phyloP scores from a whole-genome alignment of 2,113 vertebrate species.

The Lethenteron reissneri region DNA sequence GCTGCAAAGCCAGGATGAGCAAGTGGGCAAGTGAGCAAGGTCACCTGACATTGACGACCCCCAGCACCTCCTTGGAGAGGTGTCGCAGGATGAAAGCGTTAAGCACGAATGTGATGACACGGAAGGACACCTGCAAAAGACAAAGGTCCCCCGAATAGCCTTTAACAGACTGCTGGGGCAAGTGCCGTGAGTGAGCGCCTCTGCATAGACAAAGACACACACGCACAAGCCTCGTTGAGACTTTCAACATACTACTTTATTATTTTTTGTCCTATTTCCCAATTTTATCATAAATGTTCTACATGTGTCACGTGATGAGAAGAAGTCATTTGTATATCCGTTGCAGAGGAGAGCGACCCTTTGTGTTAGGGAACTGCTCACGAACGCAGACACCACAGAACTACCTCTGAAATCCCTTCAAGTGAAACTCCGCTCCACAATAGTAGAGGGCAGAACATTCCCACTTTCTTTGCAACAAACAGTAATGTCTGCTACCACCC shows the following conservation, averaged over 20 bases:
- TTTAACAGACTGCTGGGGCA: neutral
- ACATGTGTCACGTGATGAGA: neutral
- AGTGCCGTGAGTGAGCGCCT: neutral
- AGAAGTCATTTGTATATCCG: neutral
- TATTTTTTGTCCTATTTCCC: neutral
- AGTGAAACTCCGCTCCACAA: too few species aligned
- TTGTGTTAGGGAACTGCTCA: too few species aligned
- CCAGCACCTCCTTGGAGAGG: constrained; percentile 63
- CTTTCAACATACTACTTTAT: too few species aligned
- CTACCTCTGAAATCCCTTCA: too few species aligned
- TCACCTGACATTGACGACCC: constrained; percentile 79
- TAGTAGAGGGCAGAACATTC: too few species aligned
- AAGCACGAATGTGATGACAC: constrained; percentile 52
- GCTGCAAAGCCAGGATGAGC: too few species aligned
- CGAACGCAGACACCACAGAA: too few species aligned
- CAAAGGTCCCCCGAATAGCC: neutral
- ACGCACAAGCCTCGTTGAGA: neutral
- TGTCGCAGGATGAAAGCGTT: constrained; percentile 83
- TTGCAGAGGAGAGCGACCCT: too few species aligned
- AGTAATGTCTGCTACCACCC: too few species aligned
- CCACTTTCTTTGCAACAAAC: too few species aligned
- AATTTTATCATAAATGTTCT: neutral
- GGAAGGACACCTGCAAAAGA: constrained; percentile 48
- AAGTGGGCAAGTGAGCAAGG: neutral
- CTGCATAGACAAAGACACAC: neutral